A percentile compares a stretch with the other conserved stretches of the same genome.
phyloP scores from a whole-genome alignment of 2,113 vertebrate species.

The Dendropsophus ebraccatus region DNA sequence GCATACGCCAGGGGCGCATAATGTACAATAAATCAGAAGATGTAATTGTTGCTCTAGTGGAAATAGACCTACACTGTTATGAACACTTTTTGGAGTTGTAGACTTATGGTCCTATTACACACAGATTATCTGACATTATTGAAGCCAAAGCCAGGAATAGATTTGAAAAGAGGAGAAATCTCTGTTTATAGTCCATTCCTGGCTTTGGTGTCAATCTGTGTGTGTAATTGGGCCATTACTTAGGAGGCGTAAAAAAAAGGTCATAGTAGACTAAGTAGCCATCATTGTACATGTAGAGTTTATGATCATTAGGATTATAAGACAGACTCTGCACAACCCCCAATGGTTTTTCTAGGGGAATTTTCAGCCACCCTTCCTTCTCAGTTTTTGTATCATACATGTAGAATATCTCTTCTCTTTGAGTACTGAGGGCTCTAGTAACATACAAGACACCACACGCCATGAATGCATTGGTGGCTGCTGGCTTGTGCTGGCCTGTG shows the following conservation, averaged over 20 bases:
- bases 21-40: too few relatives aligned
- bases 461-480: constrained; percentile 77
- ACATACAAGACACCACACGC: constrained; percentile 77
- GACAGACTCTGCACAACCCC: constrained; percentile 72
- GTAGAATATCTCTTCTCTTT: constrained; percentile 77
- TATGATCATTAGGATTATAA: constrained; percentile 78
- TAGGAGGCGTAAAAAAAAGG: constrained; percentile 56
- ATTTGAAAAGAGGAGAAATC: too few relatives aligned
- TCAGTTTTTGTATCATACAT: constrained; percentile 71
- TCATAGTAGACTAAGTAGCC: constrained; percentile 69
- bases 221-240: too few relatives aligned
- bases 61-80: not conserved
- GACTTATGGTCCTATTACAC: not conserved
- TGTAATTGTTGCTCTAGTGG: not conserved
- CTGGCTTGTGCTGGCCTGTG: constrained; percentile 70
- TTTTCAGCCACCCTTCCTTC: constrained; percentile 65
- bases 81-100: not conserved
- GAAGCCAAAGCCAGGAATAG: too few relatives aligned
- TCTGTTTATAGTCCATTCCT: too few relatives aligned
- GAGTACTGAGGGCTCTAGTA: constrained; percentile 68
- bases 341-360: constrained; percentile 73
- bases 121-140: too few relatives aligned
- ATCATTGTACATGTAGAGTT: constrained; percentile 79
- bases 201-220: too few relatives aligned
- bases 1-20: too few relatives aligned